A percentile compares a stretch with the other conserved stretches of the same genome.
Conservation (phyloP, 2,888 invertebrate genomes). For the Andrena bucephala region DNA sequence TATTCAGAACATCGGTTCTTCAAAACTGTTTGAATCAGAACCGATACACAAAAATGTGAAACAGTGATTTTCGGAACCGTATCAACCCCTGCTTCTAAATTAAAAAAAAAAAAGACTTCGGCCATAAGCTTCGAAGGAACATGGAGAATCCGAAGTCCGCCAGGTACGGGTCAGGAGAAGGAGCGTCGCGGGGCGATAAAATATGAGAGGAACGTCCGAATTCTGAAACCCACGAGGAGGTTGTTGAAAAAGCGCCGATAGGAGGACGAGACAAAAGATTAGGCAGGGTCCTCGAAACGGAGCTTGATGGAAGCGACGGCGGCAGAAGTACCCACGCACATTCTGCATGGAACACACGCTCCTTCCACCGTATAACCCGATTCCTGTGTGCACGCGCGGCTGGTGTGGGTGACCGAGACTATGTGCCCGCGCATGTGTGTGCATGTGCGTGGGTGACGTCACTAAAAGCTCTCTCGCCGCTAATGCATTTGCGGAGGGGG, state of each 20-base stretch:
- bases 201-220: conserved; percentile 48
- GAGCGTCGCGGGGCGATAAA: conserved; percentile 25
- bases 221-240: conserved; percentile 63
- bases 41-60: no score
- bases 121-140: background rate
- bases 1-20: no score
- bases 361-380: conserved; percentile 68
- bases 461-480: conserved; percentile 82
- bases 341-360: conserved; percentile 57
- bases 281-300: conserved; percentile 72
- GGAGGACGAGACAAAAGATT: conserved; percentile 78
- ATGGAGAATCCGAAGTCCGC: background rate
- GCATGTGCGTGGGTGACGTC: conserved; percentile 76
- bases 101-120: no score
- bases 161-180: background rate
- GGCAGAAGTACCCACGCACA: conserved; percentile 70
- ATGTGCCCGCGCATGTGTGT: conserved; percentile 39
- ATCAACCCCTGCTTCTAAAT: no score
- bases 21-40: no score
- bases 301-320: conserved; percentile 71
- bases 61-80: no score
- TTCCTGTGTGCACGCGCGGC: conserved; percentile 30
- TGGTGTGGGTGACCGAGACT: conserved; percentile 49
- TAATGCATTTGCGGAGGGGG: conserved; percentile 83
- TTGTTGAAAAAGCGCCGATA: conserved; percentile 72